phyloP scores from a whole-genome alignment of 2,888 invertebrate species.

The Drosophila paucipuncta region DNA sequence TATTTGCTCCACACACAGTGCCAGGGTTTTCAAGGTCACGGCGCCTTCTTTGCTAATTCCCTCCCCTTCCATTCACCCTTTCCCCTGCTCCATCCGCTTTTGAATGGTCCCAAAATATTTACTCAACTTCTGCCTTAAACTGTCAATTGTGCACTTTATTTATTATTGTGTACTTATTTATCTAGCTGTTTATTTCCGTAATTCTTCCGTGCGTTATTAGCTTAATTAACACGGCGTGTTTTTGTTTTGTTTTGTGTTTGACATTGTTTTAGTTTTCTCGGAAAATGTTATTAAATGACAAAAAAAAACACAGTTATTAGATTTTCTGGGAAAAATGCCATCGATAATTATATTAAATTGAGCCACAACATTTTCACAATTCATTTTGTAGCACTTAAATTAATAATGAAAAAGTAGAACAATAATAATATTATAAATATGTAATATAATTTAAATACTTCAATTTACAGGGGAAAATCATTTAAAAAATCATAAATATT shows the following conservation, averaged over 20 bases:
- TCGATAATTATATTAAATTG: constrained; percentile 18
- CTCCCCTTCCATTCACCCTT: not conserved
- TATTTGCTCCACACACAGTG: constrained; percentile 35
- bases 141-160: not conserved
- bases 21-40: constrained; percentile 65
- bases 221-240: constrained; percentile 23
- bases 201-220: constrained; percentile 3
- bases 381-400: not conserved
- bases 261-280: constrained; percentile 25
- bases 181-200: constrained; percentile 5
- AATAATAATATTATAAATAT: not conserved
- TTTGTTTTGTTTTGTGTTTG: not conserved
- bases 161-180: constrained; percentile 6
- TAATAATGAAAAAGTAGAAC: not conserved
- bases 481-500: constrained; percentile 7
- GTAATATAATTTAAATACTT: not conserved
- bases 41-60: constrained; percentile 13
- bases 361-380: constrained; percentile 7
- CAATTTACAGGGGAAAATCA: constrained; percentile 7
- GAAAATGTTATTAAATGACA: constrained; percentile 25
- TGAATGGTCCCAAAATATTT: constrained; percentile 3
- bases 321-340: constrained; percentile 38
- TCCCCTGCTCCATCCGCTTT: not conserved
- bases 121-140: not conserved
- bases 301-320: constrained; percentile 1